Evolutionary conservation across 2,888 invertebrate genomes (phyloP), one percentile per base, ranked within the genome.

Genomic region (Cheilosia impressa): DNA sequence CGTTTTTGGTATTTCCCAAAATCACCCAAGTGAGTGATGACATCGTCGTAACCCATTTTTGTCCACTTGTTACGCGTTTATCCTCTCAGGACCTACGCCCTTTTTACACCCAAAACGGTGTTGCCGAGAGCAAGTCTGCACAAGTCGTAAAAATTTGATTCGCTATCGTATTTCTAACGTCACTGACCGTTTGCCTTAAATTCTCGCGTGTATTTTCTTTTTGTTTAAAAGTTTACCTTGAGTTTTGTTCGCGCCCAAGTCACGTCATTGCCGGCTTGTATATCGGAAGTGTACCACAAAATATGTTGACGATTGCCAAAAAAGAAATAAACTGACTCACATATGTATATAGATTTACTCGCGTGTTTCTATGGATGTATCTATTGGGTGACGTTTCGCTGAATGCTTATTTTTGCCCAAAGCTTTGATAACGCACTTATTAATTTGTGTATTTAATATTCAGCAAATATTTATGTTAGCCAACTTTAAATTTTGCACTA

Each of bases 1-100:
- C 94, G 93, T 88, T 93, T 94, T 90, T 96, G 96, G 89, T 96
- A 95, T 58, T 93, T 93, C 22, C 96, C 96, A 89, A 96, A 96
- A 88, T 95, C 95, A 53, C 96, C 96, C 91, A 96, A 92, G 77
- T 94, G 92, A 2, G 93, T 92, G 75, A 96, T 93, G 24, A 96
- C 94, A 87, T 95, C 95, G 89, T 96, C 96, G 91, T 95, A 96
- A 71, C 94, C 94, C 96, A 96, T 96, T 63, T 34, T 63, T 19
- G 17, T 52, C 38, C 47, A 43, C 19, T 62, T 43, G 13, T 45
- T 17, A 17, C 68, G 53, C 68, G 60, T 38, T 38, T 43, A 38
- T 10, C 38, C 38, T 4, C 13, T 13, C 38, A 50, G 27, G 34
- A 34, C 19, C 2, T 22, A 62, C 53, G 13, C 47, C n/a, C 55